Evolutionary conservation across 2,888 invertebrate genomes (phyloP), one percentile per base, ranked within the genome.

Genomic region (Isotomurus palustris): DNA sequence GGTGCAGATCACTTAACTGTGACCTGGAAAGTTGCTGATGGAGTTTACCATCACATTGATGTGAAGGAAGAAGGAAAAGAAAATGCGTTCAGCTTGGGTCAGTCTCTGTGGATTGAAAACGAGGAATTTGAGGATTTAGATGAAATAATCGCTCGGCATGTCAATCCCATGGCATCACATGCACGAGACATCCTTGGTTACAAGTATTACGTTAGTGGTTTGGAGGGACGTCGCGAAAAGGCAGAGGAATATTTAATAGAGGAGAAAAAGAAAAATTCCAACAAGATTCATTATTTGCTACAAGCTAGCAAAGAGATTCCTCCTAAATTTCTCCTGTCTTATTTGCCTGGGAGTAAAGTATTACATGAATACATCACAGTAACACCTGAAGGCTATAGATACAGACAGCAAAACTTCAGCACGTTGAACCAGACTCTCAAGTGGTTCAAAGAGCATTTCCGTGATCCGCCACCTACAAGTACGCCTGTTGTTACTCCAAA

Each of bases 91-190:
- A 93, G 94, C 54, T 78, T 99, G 68, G 97, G 97, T 51, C 84
- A 84, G 72, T 83, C 84, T 4, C 79, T 97, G 12, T 87, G 86
- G 84, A 97, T 97, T 48, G 71, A 67, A 32, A 85, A 82, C 60
- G 91, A 95, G 72, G 94, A 95, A 73, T 99, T 93, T 76, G 99
- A 99, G 78, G 99, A 99, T 77, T 79, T 99, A 29, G 99, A 99
- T 76, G 99, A 99, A 84, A 99, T 99, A 60, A 91, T 99, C 54
- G 96, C 97, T 0, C 84, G 97, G 12, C 84, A 93, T 77, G 87
- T 99, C 4, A 93, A 91, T 60, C 99, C 97, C 0, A 95, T 99
- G 95, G 95, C 96, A 0, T 83, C 88, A 0, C 87, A 87, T 73
- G 93, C 91, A 0, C 82, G 94, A 2, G 99, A 99, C 73, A 80